phyloP scores from a whole-genome alignment of 2,113 vertebrate species.

The Melanerpes formicivorus region DNA sequence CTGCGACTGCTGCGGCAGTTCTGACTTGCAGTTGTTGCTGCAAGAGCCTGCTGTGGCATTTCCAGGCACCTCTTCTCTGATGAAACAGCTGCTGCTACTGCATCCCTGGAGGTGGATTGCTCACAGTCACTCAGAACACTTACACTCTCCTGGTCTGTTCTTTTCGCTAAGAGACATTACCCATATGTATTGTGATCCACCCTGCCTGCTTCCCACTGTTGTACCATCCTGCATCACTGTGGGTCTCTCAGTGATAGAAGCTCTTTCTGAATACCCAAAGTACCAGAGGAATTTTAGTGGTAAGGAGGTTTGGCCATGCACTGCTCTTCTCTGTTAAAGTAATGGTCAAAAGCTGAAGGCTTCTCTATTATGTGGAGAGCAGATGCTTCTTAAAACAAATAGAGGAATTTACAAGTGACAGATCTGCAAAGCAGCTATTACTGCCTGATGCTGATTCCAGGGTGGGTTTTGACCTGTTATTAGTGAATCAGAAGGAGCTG shows the following conservation, averaged over 20 bases:
- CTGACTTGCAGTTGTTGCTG: neutral
- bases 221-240: neutral
- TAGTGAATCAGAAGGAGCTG: constrained; percentile 10
- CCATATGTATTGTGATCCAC: neutral
- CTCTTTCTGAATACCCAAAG: neutral
- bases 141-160: neutral
- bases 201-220: neutral
- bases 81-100: neutral
- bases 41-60: neutral
- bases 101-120: neutral
- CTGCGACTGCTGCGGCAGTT: neutral
- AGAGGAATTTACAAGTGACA: neutral
- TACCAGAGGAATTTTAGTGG: neutral
- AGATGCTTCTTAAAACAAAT: constrained; percentile 12
- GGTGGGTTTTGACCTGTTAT: neutral
- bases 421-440: neutral
- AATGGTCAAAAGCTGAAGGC: neutral
- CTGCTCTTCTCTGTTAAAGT: neutral
- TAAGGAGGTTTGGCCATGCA: neutral
- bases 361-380: neutral
- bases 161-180: neutral
- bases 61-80: neutral
- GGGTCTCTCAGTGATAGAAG: neutral
- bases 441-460: neutral
- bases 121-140: neutral